Base-by-base conservation (phyloP, 2,888 invertebrate species). In the Eristalis intricaria region DNA sequence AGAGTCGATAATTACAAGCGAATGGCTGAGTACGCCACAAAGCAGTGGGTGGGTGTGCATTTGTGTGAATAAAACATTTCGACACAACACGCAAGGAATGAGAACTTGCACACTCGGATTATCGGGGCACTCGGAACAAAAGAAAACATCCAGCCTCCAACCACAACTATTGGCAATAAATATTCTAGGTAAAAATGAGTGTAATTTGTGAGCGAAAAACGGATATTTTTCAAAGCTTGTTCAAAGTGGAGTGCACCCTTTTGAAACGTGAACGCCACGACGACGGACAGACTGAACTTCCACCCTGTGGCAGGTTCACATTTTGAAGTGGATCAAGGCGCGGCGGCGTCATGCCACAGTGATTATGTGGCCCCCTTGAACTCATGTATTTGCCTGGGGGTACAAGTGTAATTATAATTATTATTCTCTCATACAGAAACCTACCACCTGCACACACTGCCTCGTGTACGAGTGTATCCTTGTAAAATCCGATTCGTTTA, bases 321-420 rank as follows among this genome's bases (percentile, higher is more conserved):
- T 75, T 78, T 75, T 86, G 78, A 79, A 86, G 86, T 86, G 82
- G 86, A 58, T 75, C 50, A 23, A 64, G 56, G 65, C 60, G 58
- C 60, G 69, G 32, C 77, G 68, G 68, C 86, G 86, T 83, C 86
- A 86, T 86, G 83, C 83, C 61, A 86, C 78, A 75, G 74, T 79
- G 78, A 86, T 86, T 86, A 86, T 78, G 66, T 71, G 78, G 60
- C 68, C 82, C 75, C 86, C 83, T 86, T 86, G 86, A 86, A 83
- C 86, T 86, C 86, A 74, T 83, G 78, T 86, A 58, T 83, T 38
- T 86, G 78, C 66, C 83, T 19, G 80, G 70, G 50, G 75, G 70
- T 71, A 63, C 75, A 83, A 86, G 86, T 71, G 86, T 86, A 86
- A 86, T 86, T 86, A 86, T 86, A 83, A 79, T 83, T 86, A 86